These are phyloP conservation scores for Rhineura floridana DNA, from an alignment of 2,113 vertebrate species.

Conservation along the genomic window DNA sequence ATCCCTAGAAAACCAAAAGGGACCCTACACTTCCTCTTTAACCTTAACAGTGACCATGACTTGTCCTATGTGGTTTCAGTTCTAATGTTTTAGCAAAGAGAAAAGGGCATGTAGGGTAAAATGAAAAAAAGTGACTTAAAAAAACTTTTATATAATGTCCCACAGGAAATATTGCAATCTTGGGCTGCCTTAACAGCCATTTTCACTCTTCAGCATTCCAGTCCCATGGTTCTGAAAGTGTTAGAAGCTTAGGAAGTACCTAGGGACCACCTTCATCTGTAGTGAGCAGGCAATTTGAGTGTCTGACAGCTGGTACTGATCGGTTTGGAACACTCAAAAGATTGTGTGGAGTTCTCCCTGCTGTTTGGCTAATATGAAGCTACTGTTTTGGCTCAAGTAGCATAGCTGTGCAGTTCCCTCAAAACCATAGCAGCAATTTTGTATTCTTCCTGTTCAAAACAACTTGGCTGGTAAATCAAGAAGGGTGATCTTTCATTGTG, in stretches of 20 bases:
- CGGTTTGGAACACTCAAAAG: neutral
- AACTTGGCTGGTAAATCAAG: neutral
- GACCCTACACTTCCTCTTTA: neutral
- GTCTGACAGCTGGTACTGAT: neutral
- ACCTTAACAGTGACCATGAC: neutral
- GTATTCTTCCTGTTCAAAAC: neutral
- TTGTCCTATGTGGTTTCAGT: neutral
- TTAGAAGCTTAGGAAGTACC: conserved; percentile 31
- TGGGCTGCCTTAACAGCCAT: conserved; percentile 28
- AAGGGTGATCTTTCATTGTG: neutral
- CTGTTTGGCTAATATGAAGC: conserved; percentile 13
- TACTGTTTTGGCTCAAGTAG: neutral
- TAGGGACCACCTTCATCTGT: conserved; percentile 38
- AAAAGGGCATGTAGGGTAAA: neutral
- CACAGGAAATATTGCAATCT: conserved; percentile 52
- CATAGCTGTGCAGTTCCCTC: neutral
- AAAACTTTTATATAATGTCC: conserved; percentile 17
- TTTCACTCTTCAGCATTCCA: conserved; percentile 1
- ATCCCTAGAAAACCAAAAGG: neutral
- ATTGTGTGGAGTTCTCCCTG: neutral
- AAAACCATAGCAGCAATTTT: neutral
- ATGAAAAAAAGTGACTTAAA: neutral
- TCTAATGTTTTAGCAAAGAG: neutral
- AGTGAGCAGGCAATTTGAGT: neutral
- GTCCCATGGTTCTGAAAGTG: neutral